Conservation (phyloP, 2,113 vertebrate species). For the Cyrtonyx montezumae region DNA sequence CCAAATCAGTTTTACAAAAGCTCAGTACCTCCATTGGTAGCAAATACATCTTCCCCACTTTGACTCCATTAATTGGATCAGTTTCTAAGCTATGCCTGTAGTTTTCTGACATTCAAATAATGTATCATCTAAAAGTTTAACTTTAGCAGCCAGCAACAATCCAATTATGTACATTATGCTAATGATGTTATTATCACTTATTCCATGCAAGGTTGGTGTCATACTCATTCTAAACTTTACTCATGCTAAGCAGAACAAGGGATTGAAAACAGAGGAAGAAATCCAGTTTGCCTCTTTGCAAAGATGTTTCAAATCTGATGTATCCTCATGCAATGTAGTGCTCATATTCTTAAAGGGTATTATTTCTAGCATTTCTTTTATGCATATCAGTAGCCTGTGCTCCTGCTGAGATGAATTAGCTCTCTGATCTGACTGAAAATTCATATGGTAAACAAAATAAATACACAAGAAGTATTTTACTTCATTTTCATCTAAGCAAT, state of each 20-base stretch:
- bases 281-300: background rate
- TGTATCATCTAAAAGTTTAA: background rate
- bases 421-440: constrained; percentile 1
- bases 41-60: background rate
- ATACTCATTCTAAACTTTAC: background rate
- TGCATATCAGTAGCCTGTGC: background rate
- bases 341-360: background rate
- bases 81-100: background rate
- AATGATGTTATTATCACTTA: constrained; percentile 29
- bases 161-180: background rate
- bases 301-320: background rate
- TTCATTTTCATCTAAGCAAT: background rate
- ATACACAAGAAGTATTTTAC: background rate
- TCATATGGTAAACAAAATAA: background rate
- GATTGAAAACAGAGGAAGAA: background rate
- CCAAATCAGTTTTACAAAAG: background rate
- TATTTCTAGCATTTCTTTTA: constrained; percentile 15
- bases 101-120: background rate
- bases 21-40: background rate
- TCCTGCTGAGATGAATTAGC: background rate
- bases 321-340: background rate
- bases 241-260: background rate
- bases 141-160: constrained; percentile 17
- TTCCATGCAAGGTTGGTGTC: background rate
- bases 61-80: background rate